Evolutionary conservation across 2,797 vertebrate genomes (phyloP).

Genomic region (Anguilla marmorata): DNA sequence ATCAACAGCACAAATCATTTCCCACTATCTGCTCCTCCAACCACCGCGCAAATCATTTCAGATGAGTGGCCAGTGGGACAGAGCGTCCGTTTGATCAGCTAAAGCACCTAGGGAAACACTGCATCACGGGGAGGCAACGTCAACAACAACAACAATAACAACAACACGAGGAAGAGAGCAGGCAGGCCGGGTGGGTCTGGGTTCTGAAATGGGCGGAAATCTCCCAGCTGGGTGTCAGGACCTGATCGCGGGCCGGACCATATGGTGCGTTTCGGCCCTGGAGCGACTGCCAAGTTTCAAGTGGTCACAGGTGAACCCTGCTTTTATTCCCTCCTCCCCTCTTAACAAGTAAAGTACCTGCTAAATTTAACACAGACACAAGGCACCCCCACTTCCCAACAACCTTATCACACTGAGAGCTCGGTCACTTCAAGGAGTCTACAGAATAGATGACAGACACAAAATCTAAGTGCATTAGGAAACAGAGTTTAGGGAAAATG

Average conservation of each 20-base stretch:
- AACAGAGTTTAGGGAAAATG: background rate
- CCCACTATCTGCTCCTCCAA: background rate
- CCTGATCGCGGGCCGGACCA: background rate
- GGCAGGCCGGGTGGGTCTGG: background rate
- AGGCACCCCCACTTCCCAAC: background rate
- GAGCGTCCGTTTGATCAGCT: background rate
- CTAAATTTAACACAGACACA: background rate
- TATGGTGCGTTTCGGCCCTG: background rate
- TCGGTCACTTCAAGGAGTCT: background rate
- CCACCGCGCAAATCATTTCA: background rate
- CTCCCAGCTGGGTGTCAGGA: background rate
- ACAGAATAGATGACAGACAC: background rate
- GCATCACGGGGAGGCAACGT: background rate
- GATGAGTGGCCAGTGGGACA: background rate
- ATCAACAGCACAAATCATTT: too few species aligned
- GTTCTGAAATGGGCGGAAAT: background rate
- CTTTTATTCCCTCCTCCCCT: background rate
- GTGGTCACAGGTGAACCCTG: background rate
- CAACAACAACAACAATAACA: background rate
- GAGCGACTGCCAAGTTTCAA: background rate
- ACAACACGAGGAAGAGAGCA: background rate
- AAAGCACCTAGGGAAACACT: background rate
- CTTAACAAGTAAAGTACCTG: background rate
- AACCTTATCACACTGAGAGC: background rate
- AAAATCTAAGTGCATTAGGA: background rate